These are phyloP conservation scores for Neodiprion fabricii DNA, from an alignment of 1,140 invertebrate genomes.

Conservation along the genomic window DNA sequence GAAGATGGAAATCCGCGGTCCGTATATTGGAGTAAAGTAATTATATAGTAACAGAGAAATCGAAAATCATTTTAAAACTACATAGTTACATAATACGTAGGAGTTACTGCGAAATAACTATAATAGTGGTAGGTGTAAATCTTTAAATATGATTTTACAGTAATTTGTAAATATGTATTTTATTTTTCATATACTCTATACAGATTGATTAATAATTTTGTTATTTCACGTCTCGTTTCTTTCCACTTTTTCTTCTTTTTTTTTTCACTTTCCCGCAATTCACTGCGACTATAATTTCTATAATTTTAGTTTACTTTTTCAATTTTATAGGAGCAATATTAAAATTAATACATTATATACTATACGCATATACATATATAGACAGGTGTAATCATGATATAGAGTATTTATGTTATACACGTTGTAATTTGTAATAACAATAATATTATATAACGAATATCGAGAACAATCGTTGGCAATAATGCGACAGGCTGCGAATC, in stretches of 20 bases:
- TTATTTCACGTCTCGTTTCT: slow-evolving; percentile 67
- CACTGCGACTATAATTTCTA: slow-evolving; percentile 72
- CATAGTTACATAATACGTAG: slow-evolving; percentile 17
- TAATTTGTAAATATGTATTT: slow-evolving; percentile 46
- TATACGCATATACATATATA: slow-evolving; percentile 25
- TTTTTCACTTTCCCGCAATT: slow-evolving; percentile 70
- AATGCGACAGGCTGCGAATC: too few relatives aligned
- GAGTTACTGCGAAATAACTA: neutral
- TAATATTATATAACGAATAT: slow-evolving; percentile 13
- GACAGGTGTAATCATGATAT: slow-evolving; percentile 25
- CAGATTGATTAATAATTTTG: slow-evolving; percentile 64
- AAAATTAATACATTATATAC: slow-evolving; percentile 19
- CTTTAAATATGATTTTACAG: slow-evolving; percentile 33
- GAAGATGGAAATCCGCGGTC: too few relatives aligned
- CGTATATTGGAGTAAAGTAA: too few relatives aligned
- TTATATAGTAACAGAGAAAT: too few relatives aligned
- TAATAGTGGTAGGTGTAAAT: too few relatives aligned
- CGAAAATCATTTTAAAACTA: neutral
- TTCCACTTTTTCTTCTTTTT: slow-evolving; percentile 68
- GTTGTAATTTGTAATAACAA: slow-evolving; percentile 27
- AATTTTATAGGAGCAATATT: slow-evolving; percentile 21
- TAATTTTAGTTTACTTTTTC: neutral
- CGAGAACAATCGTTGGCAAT: too few relatives aligned
- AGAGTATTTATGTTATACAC: slow-evolving; percentile 24
- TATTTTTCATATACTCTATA: slow-evolving; percentile 36